Conservation (phyloP, 2,888 invertebrate genomes). For the Zhuqinia jingwanae region DNA sequence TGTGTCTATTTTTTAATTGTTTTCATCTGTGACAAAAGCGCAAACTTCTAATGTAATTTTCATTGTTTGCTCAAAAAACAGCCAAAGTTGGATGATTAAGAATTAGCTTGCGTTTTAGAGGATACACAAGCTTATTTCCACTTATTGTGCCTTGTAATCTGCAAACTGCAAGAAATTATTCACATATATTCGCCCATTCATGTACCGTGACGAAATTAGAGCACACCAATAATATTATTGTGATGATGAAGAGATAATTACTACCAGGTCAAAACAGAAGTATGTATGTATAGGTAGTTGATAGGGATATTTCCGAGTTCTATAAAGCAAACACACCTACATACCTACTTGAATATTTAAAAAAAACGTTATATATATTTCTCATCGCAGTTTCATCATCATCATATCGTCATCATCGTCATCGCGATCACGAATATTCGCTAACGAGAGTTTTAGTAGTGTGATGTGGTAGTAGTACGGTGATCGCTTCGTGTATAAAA, state of each 20-base stretch:
- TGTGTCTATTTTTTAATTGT: no score
- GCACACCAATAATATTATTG: not conserved
- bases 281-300: no score
- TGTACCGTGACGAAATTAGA: constrained; percentile 34
- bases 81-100: no score
- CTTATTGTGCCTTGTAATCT: not conserved
- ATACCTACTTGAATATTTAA: not conserved
- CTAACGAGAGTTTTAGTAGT: no score
- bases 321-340: not conserved
- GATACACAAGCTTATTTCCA: no score
- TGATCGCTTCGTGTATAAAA: no score
- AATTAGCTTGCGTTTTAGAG: not conserved
- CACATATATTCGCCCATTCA: constrained; percentile 10
- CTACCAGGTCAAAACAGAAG: constrained; percentile 14
- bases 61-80: no score
- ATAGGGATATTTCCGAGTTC: constrained; percentile 1
- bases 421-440: no score
- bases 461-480: no score
- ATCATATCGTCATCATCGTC: not conserved
- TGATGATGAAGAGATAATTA: constrained; percentile 18
- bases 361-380: not conserved
- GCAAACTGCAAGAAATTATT: not conserved
- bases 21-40: no score
- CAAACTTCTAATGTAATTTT: no score
- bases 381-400: no score